phyloP scores from a whole-genome alignment of 2,888 invertebrate genomes.

The Hypomecis punctinalis region DNA sequence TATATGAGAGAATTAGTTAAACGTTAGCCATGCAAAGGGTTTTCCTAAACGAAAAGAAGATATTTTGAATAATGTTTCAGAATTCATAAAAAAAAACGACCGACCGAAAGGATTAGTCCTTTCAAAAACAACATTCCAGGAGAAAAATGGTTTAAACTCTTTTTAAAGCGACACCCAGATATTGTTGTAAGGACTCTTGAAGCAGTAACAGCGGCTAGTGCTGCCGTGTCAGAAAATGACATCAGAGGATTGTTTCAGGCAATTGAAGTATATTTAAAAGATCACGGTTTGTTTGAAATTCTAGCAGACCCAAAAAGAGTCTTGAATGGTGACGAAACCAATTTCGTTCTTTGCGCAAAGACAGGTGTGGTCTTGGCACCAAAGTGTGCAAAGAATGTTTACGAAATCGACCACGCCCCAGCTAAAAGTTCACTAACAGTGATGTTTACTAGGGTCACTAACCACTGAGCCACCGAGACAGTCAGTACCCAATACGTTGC shows the following conservation, averaged over 20 bases:
- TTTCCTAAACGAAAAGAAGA: slow-evolving; percentile 6
- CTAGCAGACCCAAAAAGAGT: slow-evolving; percentile 48
- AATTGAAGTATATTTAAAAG: slow-evolving; percentile 16
- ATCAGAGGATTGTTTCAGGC: slow-evolving; percentile 46
- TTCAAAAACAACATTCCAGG: slow-evolving; percentile 1
- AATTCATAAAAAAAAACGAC: not conserved
- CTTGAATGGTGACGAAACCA: slow-evolving; percentile 53
- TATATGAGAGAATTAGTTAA: not conserved
- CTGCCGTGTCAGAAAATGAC: slow-evolving; percentile 18
- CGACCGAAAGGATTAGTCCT: not conserved
- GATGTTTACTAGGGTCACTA: slow-evolving; percentile 57
- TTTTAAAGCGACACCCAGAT: not conserved
- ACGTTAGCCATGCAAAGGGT: not conserved
- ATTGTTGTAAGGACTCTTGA: not conserved
- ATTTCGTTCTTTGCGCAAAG: slow-evolving; percentile 49
- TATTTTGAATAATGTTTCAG: not conserved
- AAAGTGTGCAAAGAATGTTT: slow-evolving; percentile 53
- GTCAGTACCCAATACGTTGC: no score
- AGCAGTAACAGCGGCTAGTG: not conserved
- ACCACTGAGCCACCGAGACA: no score
- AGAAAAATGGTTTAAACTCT: not conserved
- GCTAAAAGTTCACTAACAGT: slow-evolving; percentile 55
- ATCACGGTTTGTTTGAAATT: slow-evolving; percentile 20
- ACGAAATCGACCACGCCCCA: slow-evolving; percentile 56
- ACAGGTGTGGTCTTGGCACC: slow-evolving; percentile 33